Evolutionary conservation across 2,113 vertebrate species (phyloP), one percentile per base, ranked within the genome.

Genomic region (Ammospiza nelsoni): DNA sequence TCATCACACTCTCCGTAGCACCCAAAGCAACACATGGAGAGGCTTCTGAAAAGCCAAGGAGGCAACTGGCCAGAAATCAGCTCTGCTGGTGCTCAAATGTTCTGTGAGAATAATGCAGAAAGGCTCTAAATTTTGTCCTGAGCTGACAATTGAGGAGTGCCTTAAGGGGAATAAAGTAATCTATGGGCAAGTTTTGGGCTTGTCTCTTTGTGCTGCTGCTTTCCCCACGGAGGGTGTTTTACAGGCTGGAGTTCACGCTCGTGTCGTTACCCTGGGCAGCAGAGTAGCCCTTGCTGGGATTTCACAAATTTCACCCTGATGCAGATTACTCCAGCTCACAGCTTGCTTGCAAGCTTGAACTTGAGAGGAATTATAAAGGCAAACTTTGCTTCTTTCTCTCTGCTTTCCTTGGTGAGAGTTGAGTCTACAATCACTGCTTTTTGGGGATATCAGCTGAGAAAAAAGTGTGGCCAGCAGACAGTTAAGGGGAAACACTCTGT

Each of bases 101-200:
- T 85, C 78, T 93, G 85, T 29, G 68, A 79, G 92, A 94, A 69
- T 86, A 91, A 83, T 86, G 59, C 79, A 83, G 88, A 77, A 82
- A 80, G 59, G 35, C 91, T 90, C 63, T 95, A 92, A 95, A 90
- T 94, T 97, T 88, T 93, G 51, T 71, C 72, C 20, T 14, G 75
- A 90, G 75, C 67, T 90, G 87, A 67, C 88, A 93, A 44, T 5
- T 66, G n/a, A 66, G 58, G 31, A 87, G 54, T 68, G 66, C 29
- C 22, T 43, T 78, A 61, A 58, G 41, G 51, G 69, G 4, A 1
- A 7, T 28, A 14, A 62, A 83, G 43, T 75, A 94, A 94, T 90
- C 75, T 72, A 80, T 69, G 75, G 71, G 54, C 75, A 69, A 93
- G 82, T 69, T 92, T 80, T 52, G 44, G 78, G 52, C 67, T 84